Base-by-base conservation (phyloP, 2,888 invertebrate genomes). In the Amblyteles armatorius region DNA sequence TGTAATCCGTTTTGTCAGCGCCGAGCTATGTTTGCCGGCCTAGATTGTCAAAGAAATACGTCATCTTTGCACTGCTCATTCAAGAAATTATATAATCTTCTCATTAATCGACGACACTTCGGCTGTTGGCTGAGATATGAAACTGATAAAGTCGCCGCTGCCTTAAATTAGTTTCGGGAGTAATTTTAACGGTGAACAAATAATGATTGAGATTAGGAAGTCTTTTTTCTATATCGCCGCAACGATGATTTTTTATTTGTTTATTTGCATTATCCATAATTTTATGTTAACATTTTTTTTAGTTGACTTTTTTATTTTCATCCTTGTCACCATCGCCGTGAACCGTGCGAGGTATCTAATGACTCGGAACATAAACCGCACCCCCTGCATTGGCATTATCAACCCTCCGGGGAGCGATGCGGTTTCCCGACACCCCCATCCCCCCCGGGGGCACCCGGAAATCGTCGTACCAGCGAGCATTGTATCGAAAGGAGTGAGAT, bases 311-410 rank as follows among this genome's bases (percentile, higher is more conserved):
- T 16, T 55, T 55, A 5, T 55, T 55, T 55, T 22, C 40, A 22
- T 26, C 40, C 13, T 33, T 22, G 76, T 16, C 67, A 57, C 78
- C 60, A 72, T 74, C 55, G 79, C 65, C 9, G 40, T n/a, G 48
- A 83, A 76, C 76, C 71, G 80, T 79, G 68, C 79, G 74, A 79
- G 48, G 71, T 57, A 36, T 86, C 60, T 86, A 88, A 88, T 86
- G 87, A 83, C 84, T 85, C 85, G 88, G 71, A 87, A 87, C 88
- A 68, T 57, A 77, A 69, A 80, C 81, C 83, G 85, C 83, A 84
- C 73, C 82, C 84, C 78, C 76, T 60, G 80, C 85, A 83, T 80
- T 63, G 63, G 76, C 79, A 85, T 81, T 73, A 78, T 86, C 88
- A 86, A 88, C 78, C 67, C 79, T 57, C 67, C 44, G 36, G 76